These are phyloP conservation scores for Collichthys lucidus DNA, from an alignment of 2,113 vertebrate species.

Conservation along the genomic window DNA sequence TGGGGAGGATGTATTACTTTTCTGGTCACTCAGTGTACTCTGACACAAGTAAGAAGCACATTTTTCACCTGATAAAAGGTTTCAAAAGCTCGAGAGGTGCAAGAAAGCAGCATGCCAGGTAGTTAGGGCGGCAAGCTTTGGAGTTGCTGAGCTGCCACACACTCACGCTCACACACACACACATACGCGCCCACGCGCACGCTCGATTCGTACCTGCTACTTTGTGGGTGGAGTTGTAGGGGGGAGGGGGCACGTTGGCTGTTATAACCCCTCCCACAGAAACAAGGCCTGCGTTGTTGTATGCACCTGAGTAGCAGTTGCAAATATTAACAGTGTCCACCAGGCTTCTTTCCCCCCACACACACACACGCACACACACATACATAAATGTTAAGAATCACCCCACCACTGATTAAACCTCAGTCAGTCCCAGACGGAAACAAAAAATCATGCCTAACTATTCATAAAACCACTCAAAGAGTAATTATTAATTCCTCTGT, in stretches of 20 bases:
- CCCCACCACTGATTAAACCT: conserved; percentile 12
- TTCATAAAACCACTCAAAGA: conserved; percentile 2
- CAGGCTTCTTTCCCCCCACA: conserved; percentile 15
- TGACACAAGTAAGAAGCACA: conserved; percentile 42
- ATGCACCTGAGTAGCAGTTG: conserved; percentile 91
- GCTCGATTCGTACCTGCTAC: conserved; percentile 88
- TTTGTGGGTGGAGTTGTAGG: conserved; percentile 89
- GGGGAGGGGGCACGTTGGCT: conserved; percentile 89
- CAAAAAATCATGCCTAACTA: conserved; percentile 26
- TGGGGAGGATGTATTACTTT: conserved; percentile 13
- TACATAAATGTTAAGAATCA: conserved; percentile 22
- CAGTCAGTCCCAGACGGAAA: conserved; percentile 12
- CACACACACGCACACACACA: not conserved
- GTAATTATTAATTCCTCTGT: not conserved
- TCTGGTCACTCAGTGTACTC: conserved; percentile 74
- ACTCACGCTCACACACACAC: conserved; percentile 34
- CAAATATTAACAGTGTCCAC: conserved; percentile 70
- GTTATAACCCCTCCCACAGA: conserved; percentile 93
- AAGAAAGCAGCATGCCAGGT: conserved; percentile 76
- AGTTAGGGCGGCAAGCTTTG: conserved; percentile 75
- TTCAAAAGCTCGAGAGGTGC: conserved; percentile 50
- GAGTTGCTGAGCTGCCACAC: conserved; percentile 30
- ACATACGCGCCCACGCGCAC: conserved; percentile 1
- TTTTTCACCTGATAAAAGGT: conserved; percentile 40
- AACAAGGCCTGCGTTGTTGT: conserved; percentile 95